Base-by-base conservation (phyloP, 92 coral and sea anemone genomes). In the Phenganax subtilis region DNA sequence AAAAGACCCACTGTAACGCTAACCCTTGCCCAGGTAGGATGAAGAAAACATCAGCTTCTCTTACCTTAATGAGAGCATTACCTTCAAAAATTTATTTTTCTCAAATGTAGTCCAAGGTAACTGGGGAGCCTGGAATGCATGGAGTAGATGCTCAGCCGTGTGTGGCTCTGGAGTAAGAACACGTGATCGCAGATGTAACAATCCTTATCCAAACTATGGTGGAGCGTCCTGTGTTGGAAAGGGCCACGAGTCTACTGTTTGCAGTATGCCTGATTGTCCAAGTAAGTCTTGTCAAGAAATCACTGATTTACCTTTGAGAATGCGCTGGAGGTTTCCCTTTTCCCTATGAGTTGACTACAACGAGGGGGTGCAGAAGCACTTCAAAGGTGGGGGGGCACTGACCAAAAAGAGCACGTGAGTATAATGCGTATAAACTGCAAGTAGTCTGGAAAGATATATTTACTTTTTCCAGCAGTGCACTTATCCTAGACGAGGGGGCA, bases 81-180 rank as follows among this genome's bases (percentile, higher is more conserved):
- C 47, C 47, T 37, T 2, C 5, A 37, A 37, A 37, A 37, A 37
- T 37, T 61, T 20, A 20, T n/a, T 8, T 72, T 30, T 84, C 67
- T 27, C 51, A 3, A 74, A 59, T 70, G 25, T 86, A 96, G 99
- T 96, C 60, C 88, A 92, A 56, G 99, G 99, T 8, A 96, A 96
- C 84, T 96, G 99, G 99, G 97, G 93, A 58, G 83, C 93, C 10
- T 96, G 99, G 99, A 89, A 81, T 76, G 89, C 88, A 90, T 96
- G 99, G 99, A 92, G 96, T 55, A 90, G 86, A 85, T 96, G 99
- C 75, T 96, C 99, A 8, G 86, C 90, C 27, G 88, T 86, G 31
- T 96, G 99, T 83, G 99, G 99, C 16, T 91, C 99, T 71, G 99
- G 98, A 17, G 93, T 92, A 81, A 87, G 99, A 76, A 92, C 91